phyloP scores from a whole-genome alignment of 2,797 vertebrate species.

The Chlorospingus flavigularis region DNA sequence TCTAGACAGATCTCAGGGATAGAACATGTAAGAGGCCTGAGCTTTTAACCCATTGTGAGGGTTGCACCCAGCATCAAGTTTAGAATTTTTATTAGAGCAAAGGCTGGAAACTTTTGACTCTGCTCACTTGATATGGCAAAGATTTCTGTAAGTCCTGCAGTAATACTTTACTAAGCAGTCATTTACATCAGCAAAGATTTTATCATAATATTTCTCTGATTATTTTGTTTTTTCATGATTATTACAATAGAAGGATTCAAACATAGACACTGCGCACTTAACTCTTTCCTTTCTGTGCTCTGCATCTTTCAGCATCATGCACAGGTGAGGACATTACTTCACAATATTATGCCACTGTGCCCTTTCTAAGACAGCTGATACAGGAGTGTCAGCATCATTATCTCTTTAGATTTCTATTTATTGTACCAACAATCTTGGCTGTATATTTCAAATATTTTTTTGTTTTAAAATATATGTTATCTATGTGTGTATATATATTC shows the following conservation, averaged over 20 bases:
- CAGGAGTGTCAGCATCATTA: background rate
- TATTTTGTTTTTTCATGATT: background rate
- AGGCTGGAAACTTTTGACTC: background rate
- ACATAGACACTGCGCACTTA: background rate
- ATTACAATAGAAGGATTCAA: background rate
- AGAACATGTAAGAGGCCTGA: background rate
- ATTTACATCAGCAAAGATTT: background rate
- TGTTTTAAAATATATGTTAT: background rate
- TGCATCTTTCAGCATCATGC: background rate
- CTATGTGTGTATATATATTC: background rate
- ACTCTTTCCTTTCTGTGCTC: background rate
- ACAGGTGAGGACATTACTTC: background rate
- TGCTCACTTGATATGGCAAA: background rate
- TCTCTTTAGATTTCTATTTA: background rate
- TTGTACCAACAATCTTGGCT: background rate
- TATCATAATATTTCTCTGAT: background rate
- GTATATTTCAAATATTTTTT: background rate
- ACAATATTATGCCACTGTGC: background rate
- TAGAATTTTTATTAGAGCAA: background rate
- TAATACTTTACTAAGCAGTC: background rate
- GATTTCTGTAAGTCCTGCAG: background rate
- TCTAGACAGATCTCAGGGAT: background rate
- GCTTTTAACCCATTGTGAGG: background rate
- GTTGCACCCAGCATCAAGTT: background rate
- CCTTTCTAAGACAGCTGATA: background rate